A percentile compares a stretch with the other conserved stretches of the same genome.
Evolutionary conservation across 2,888 invertebrate species (phyloP).

Genomic region (Eustalomyia histrio): DNA sequence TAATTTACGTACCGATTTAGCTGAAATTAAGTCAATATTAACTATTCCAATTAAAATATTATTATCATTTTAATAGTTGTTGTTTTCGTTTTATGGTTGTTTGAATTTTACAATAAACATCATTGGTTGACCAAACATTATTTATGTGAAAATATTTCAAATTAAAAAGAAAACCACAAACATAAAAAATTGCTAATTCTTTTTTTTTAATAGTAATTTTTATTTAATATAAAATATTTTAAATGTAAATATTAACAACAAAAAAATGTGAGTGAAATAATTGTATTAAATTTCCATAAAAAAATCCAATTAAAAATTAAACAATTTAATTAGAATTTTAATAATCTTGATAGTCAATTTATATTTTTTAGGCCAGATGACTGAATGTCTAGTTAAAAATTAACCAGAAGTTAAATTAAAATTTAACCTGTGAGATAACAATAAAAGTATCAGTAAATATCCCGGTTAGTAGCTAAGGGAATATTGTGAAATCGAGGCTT

Average conservation of each 20-base stretch:
- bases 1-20: neutral
- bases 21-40: neutral
- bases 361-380: too few relatives aligned
- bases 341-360: neutral
- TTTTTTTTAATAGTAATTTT: slow-evolving; percentile 25
- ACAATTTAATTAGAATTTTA: neutral
- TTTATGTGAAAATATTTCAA: slow-evolving; percentile 58
- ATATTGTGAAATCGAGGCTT: too few relatives aligned
- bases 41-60: neutral
- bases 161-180: slow-evolving; percentile 55
- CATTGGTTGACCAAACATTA: slow-evolving; percentile 45
- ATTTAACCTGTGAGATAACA: too few relatives aligned
- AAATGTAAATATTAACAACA: slow-evolving; percentile 18
- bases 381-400: too few relatives aligned
- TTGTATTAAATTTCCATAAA: slow-evolving; percentile 17
- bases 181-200: neutral
- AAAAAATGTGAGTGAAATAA: slow-evolving; percentile 44
- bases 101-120: slow-evolving; percentile 43
- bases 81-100: slow-evolving; percentile 49
- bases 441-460: neutral
- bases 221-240: slow-evolving; percentile 29
- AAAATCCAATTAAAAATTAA: neutral
- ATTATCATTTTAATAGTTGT: slow-evolving; percentile 8
- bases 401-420: too few relatives aligned
- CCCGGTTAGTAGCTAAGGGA: too few relatives aligned